phyloP scores from a whole-genome alignment of 2,888 invertebrate genomes.

The Bhutanitis thaidina region DNA sequence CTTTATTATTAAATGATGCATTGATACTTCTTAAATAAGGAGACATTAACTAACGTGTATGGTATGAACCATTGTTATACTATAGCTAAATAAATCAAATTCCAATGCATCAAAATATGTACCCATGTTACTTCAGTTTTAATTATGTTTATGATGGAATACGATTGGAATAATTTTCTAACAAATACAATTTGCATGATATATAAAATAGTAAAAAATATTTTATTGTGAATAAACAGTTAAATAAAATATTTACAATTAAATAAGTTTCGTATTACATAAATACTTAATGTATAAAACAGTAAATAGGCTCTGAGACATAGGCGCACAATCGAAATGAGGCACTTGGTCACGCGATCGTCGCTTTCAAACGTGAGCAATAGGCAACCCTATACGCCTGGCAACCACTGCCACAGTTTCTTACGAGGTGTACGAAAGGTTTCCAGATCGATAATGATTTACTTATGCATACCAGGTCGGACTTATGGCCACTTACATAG shows the following conservation, averaged over 20 bases:
- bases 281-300: slow-evolving; percentile 49
- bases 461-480: slow-evolving; percentile 51
- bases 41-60: too few relatives aligned
- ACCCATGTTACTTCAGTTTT: too few relatives aligned
- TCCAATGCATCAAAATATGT: too few relatives aligned
- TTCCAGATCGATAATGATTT: slow-evolving; percentile 55
- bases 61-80: too few relatives aligned
- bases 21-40: too few relatives aligned
- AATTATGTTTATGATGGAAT: too few relatives aligned
- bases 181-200: too few relatives aligned
- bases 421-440: slow-evolving; percentile 31
- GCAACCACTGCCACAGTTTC: slow-evolving; percentile 25
- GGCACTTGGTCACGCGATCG: slow-evolving; percentile 66
- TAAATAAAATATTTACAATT: slow-evolving; percentile 36
- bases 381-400: slow-evolving; percentile 23
- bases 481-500: slow-evolving; percentile 11
- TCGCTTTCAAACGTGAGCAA: slow-evolving; percentile 35
- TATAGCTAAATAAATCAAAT: too few relatives aligned
- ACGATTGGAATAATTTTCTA: too few relatives aligned
- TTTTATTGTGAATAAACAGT: slow-evolving; percentile 26
- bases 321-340: slow-evolving; percentile 63
- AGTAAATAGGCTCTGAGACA: slow-evolving; percentile 50
- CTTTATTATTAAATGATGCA: too few relatives aligned
- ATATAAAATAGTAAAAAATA: too few relatives aligned
- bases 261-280: slow-evolving; percentile 34